Evolutionary conservation across 2,888 invertebrate species (phyloP), one percentile per base, ranked within the genome.

Genomic region (Scaptomyza polygonia): DNA sequence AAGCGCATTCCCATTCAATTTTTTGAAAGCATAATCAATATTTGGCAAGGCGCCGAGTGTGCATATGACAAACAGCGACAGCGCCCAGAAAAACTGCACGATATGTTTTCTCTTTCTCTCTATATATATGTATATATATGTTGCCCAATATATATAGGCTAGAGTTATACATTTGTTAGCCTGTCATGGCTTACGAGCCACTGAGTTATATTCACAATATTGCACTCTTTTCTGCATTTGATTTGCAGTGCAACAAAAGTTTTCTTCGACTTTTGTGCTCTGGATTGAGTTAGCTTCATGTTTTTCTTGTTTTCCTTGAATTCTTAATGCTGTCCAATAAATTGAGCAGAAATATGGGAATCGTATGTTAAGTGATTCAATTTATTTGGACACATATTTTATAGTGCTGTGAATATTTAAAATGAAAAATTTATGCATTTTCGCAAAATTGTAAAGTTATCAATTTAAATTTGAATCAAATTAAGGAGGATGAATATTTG

Each of bases 31-130:
- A 79, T 67, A 84, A 84, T 84, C 84, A 84, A 84, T 84, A 84
- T 82, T 84, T 84, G 84, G 84, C 84, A 84, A 78, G 44, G 64
- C 72, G 84, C 84, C 84, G 85, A 84, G 78, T 67, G 44, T 71
- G 77, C 77, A 86, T 83, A 86, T 84, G 84, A 84, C 84, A 86
- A 79, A 84, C 79, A 81, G 72, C 68, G 77, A 83, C 84, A 85
- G 77, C 67, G 56, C 57, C 64, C 43, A 55, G 42, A 45, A 56
- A 39, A 76, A 76, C 59, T 81, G 67, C 61, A 76, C 66, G 69
- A 78, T 72, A 27, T 48, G 18, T 48, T 48, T 16, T 16, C 27
- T 44, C 3, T 21, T 21, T 47, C 8, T 47, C 11, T 14, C 1
- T 30, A 9, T 54, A 51, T 51, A 39, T 16, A 12, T n/a, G 30